Percentiles rank a stretch among this genome's conserved stretches.
phyloP scores from a whole-genome alignment of 2,888 invertebrate species.

The Macrophya annulata region DNA sequence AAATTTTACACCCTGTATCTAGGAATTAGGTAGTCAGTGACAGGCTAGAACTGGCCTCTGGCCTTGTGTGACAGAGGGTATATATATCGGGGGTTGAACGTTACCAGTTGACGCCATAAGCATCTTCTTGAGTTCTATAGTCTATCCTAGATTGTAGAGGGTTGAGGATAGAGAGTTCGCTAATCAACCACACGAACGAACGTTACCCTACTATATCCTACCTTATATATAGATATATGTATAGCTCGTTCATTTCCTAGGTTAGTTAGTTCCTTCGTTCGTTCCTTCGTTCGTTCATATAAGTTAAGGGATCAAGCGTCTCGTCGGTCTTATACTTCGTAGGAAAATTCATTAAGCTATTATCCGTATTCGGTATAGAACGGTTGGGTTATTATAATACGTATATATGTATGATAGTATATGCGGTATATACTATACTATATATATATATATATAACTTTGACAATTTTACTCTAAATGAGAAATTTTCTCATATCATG shows the following conservation, averaged over 20 bases:
- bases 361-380: not conserved
- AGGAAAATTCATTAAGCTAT: slow-evolving; percentile 28
- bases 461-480: too few relatives aligned
- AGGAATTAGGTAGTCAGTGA: not conserved
- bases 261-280: not conserved
- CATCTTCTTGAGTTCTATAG: slow-evolving; percentile 16
- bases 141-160: slow-evolving; percentile 17
- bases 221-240: too few relatives aligned
- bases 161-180: not conserved
- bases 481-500: too few relatives aligned
- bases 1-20: slow-evolving; percentile 26
- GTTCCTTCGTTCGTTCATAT: too few relatives aligned
- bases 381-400: not conserved
- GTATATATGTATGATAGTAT: too few relatives aligned
- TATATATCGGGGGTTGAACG: slow-evolving; percentile 27
- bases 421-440: too few relatives aligned
- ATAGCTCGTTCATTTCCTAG: not conserved
- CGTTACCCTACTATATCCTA: not conserved
- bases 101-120: slow-evolving; percentile 33
- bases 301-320: slow-evolving; percentile 18
- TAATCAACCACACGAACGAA: slow-evolving; percentile 29
- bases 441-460: too few relatives aligned
- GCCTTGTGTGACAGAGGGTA: slow-evolving; percentile 23
- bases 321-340: slow-evolving; percentile 3
- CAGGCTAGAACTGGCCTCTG: slow-evolving; percentile 1